phyloP scores from a whole-genome alignment of 1,140 invertebrate genomes.

The Oryzaephilus surinamensis region DNA sequence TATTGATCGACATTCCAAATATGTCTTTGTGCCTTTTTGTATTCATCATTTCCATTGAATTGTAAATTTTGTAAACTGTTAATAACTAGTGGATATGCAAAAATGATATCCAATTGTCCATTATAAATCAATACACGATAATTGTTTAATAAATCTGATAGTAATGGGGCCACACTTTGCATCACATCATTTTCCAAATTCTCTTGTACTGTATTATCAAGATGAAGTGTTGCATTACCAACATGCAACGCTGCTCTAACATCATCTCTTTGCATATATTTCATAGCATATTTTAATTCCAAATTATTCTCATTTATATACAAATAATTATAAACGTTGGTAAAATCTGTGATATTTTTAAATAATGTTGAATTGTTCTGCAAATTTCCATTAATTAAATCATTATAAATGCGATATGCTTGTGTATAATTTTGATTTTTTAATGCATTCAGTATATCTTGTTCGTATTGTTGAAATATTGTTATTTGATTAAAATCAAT shows the following conservation, averaged over 20 bases:
- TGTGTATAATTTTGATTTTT: slow-evolving; percentile 46
- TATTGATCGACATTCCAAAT: slow-evolving; percentile 56
- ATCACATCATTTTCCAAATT: slow-evolving; percentile 70
- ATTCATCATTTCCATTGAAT: slow-evolving; percentile 51
- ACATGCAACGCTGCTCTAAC: slow-evolving; percentile 43
- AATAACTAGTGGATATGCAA: slow-evolving; percentile 66
- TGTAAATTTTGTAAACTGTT: slow-evolving; percentile 54
- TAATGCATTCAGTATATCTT: slow-evolving; percentile 46
- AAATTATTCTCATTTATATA: slow-evolving; percentile 36
- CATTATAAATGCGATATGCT: slow-evolving; percentile 56
- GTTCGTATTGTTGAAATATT: slow-evolving; percentile 48
- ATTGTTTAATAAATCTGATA: slow-evolving; percentile 54
- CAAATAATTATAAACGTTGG: slow-evolving; percentile 60
- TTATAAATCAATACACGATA: slow-evolving; percentile 67
- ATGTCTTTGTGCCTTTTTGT: slow-evolving; percentile 47
- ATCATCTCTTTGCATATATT: slow-evolving; percentile 47
- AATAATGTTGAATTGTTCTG: slow-evolving; percentile 43
- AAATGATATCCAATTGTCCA: slow-evolving; percentile 77
- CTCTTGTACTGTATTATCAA: slow-evolving; percentile 48
- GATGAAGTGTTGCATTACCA: slow-evolving; percentile 41
- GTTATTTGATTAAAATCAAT: slow-evolving; percentile 50
- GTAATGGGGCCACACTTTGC: slow-evolving; percentile 65
- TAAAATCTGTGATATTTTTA: slow-evolving; percentile 55
- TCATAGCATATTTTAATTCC: slow-evolving; percentile 33
- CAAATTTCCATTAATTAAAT: slow-evolving; percentile 52